Conservation (phyloP, 2,888 invertebrate species). For the Aleiodes leptofemur region DNA sequence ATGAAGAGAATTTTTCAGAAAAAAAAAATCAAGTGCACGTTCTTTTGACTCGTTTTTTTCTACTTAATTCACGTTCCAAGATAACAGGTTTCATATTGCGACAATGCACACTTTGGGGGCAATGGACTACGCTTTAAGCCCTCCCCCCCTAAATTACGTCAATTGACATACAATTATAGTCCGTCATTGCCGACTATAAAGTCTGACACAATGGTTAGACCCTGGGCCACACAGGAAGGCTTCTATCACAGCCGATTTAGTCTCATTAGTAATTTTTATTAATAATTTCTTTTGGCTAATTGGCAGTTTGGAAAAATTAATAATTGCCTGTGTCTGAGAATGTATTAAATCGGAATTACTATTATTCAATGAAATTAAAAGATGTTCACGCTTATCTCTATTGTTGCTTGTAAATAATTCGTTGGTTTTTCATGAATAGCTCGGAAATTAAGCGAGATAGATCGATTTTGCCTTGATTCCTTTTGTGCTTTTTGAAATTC, state of each 20-base stretch:
- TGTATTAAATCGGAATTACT: not conserved
- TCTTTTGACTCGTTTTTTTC: not conserved
- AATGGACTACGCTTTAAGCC: constrained; percentile 27
- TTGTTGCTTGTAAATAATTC: too few species aligned
- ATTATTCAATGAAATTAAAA: too few species aligned
- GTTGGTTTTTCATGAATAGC: too few species aligned
- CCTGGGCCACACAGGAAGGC: constrained; percentile 73
- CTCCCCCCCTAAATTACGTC: constrained; percentile 52
- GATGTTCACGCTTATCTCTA: too few species aligned
- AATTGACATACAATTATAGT: constrained; percentile 60
- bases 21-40: constrained; percentile 20
- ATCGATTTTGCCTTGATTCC: too few species aligned
- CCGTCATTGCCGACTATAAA: constrained; percentile 49
- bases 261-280: constrained; percentile 70
- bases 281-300: constrained; percentile 66
- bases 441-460: too few species aligned
- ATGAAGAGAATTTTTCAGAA: not conserved
- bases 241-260: constrained; percentile 72
- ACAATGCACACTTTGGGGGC: constrained; percentile 23
- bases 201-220: constrained; percentile 48
- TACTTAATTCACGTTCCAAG: not conserved
- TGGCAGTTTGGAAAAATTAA: constrained; percentile 69
- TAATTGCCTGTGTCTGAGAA: constrained; percentile 62
- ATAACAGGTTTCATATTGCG: constrained; percentile 29
- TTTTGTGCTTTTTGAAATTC: too few species aligned